A percentile compares a stretch with the other conserved stretches of the same genome.
These are phyloP conservation scores for Glaucomys volans DNA, from an alignment of 2,113 vertebrate genomes.

Conservation along the genomic window DNA sequence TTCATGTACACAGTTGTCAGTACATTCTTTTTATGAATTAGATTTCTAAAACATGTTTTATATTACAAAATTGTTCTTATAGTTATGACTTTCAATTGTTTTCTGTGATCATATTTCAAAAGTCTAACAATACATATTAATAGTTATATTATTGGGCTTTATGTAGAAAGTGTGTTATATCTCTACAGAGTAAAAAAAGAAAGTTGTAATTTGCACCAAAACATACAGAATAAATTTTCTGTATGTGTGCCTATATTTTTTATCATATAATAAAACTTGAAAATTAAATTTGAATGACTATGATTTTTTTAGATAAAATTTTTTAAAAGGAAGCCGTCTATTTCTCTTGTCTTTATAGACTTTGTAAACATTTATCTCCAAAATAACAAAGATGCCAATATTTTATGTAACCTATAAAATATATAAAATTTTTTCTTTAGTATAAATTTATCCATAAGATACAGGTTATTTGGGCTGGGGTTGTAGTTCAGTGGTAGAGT, in stretches of 20 bases:
- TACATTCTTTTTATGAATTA: slow-evolving; percentile 19
- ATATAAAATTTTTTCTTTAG: slow-evolving; percentile 35
- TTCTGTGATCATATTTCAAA: slow-evolving; percentile 21
- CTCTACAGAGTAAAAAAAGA: slow-evolving; percentile 26
- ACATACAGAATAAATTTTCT: slow-evolving; percentile 32
- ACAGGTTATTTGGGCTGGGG: neutral
- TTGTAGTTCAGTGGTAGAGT: too few species aligned
- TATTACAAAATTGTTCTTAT: slow-evolving; percentile 17
- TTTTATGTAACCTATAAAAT: neutral
- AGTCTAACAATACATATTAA: neutral
- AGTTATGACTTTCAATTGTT: slow-evolving; percentile 4
- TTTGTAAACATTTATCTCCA: slow-evolving; percentile 47
- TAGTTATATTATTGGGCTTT: slow-evolving; percentile 4
- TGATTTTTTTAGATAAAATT: neutral
- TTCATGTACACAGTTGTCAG: neutral
- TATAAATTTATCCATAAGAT: neutral
- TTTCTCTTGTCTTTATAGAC: slow-evolving; percentile 1
- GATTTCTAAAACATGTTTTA: neutral
- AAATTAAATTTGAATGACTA: slow-evolving; percentile 42
- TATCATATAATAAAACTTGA: neutral
- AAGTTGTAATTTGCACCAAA: slow-evolving; percentile 61
- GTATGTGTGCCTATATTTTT: neutral
- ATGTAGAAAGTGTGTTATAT: neutral
- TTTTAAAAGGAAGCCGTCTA: neutral
- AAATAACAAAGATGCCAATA: slow-evolving; percentile 30